Percentiles rank a stretch among this genome's conserved stretches.
Conservation (phyloP, 2,113 vertebrate species). For the Phalacrocorax pelagicus region DNA sequence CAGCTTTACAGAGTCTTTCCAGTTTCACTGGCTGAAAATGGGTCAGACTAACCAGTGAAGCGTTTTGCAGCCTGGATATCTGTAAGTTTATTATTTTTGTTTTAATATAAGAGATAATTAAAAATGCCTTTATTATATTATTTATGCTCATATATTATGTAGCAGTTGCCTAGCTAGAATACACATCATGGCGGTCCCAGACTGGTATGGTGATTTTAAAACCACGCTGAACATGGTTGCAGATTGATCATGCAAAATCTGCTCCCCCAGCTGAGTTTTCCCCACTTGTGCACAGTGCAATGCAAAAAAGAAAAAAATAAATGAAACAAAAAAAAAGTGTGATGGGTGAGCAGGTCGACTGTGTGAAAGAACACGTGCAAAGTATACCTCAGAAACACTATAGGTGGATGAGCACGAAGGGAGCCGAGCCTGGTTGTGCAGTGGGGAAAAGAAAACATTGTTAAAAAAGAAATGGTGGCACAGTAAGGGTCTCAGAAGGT, state of each 20-base stretch:
- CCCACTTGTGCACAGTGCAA: slow-evolving; percentile 76
- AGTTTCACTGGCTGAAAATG: not conserved
- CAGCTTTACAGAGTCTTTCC: not conserved
- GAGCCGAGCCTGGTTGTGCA: slow-evolving; percentile 97
- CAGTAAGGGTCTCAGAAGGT: slow-evolving; percentile 74
- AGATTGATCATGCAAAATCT: slow-evolving; percentile 78
- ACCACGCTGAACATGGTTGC: slow-evolving; percentile 63
- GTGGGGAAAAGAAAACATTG: slow-evolving; percentile 86
- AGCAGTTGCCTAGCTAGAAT: not conserved
- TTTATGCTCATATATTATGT: not conserved
- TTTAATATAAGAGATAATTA: not conserved
- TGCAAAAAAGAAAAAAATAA: slow-evolving; percentile 71
- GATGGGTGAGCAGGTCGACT: slow-evolving; percentile 73
- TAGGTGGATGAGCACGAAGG: slow-evolving; percentile 99
- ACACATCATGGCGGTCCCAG: not conserved
- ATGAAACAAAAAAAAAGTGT: slow-evolving; percentile 62
- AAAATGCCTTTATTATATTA: not conserved
- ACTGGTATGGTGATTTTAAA: slow-evolving; percentile 52
- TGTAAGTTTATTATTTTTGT: not conserved
- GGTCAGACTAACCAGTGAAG: not conserved
- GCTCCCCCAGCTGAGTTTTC: slow-evolving; percentile 51
- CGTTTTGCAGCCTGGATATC: not conserved
- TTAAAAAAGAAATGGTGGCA: slow-evolving; percentile 81
- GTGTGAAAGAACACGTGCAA: slow-evolving; percentile 89
- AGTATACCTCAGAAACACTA: slow-evolving; percentile 99